Percentiles rank a stretch among this genome's conserved stretches.
These are phyloP conservation scores for Peromyscus polionotus DNA, from an alignment of 2,113 vertebrate species.

Conservation along the genomic window DNA sequence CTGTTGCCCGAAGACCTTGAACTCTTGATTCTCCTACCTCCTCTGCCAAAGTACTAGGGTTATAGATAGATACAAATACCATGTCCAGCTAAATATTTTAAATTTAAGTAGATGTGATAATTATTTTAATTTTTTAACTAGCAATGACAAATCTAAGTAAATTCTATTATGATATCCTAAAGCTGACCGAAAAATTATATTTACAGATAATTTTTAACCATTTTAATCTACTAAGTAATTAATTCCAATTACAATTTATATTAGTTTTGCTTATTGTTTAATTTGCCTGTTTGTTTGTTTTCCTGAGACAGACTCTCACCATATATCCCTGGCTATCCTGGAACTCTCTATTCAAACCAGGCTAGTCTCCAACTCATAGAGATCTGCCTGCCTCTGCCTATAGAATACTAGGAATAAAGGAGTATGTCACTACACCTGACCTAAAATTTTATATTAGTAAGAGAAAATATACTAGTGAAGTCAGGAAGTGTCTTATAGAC, in stretches of 20 bases:
- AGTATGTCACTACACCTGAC: not conserved
- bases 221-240: conserved; percentile 43
- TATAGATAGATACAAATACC: not conserved
- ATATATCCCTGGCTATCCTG: not conserved
- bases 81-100: not conserved
- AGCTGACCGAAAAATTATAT: conserved; percentile 32
- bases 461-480: conserved; percentile 34
- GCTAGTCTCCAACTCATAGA: not conserved
- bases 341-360: not conserved
- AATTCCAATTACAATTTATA: conserved; percentile 47
- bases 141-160: conserved; percentile 61
- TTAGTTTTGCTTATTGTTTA: not conserved
- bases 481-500: conserved; percentile 5
- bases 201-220: conserved; percentile 1
- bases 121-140: conserved; percentile 52
- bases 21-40: not conserved
- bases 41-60: not conserved
- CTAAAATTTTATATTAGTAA: conserved; percentile 14
- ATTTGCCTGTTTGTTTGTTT: not conserved
- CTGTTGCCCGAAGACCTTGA: not conserved
- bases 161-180: conserved; percentile 44
- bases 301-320: not conserved
- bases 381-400: not conserved
- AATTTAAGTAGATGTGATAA: conserved; percentile 58
- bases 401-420: not conserved